Evolutionary conservation across 35 echinoderm and acorn worm species (phyloP).

Genomic region (Anneissia japonica): DNA sequence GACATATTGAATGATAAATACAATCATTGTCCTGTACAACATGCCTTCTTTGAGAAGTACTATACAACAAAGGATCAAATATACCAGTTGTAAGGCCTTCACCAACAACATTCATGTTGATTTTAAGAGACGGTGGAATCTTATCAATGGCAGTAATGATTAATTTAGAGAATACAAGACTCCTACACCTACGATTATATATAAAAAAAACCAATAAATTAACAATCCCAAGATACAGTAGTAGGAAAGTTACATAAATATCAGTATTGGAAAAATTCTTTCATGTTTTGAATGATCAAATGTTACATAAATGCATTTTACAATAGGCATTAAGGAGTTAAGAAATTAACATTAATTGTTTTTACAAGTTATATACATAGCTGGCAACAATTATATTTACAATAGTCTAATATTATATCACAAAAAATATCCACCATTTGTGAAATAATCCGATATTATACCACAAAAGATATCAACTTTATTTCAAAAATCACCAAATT

Average conservation of each 20-base stretch:
- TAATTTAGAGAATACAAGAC: background rate
- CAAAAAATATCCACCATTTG: no score
- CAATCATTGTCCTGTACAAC: no score
- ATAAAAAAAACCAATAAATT: no score
- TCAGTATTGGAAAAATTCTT: no score
- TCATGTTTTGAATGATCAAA: no score
- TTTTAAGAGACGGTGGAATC: background rate
- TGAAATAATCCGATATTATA: no score
- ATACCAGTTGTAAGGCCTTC: background rate
- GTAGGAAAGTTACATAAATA: no score
- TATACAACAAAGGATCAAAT: background rate
- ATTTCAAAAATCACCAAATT: no score
- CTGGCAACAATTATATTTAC: background rate
- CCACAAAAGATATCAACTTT: no score
- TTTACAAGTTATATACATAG: background rate
- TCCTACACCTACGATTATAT: no score
- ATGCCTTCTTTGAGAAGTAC: background rate
- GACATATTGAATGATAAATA: no score
- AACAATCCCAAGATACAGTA: no score
- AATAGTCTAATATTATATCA: background rate
- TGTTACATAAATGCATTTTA: background rate
- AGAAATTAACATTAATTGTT: background rate
- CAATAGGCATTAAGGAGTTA: background rate
- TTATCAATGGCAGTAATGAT: background rate
- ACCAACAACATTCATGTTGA: background rate